Evolutionary conservation across 2,888 invertebrate species (phyloP).

Genomic region (Apomyelois bistriatella): DNA sequence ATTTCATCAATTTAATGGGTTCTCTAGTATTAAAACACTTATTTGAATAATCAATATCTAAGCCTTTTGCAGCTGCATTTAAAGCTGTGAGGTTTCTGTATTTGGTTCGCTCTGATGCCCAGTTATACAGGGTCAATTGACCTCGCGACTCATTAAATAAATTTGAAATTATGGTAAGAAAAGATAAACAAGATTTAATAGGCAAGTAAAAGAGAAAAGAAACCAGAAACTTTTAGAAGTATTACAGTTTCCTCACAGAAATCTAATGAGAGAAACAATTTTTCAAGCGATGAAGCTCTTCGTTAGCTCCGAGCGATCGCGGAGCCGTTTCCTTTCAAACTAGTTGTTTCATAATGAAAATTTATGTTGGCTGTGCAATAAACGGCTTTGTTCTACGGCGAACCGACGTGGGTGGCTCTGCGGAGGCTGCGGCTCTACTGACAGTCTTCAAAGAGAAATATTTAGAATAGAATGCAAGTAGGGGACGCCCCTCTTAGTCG

Average conservation of each 20-base stretch:
- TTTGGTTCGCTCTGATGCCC: too few species aligned
- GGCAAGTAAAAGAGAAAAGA: neutral
- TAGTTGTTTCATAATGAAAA: slow-evolving; percentile 52
- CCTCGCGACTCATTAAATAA: too few species aligned
- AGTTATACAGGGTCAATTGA: too few species aligned
- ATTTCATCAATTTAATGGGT: neutral
- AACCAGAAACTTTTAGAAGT: neutral
- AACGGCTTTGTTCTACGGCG: slow-evolving; percentile 35
- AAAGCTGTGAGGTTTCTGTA: too few species aligned
- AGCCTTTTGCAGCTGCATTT: too few species aligned
- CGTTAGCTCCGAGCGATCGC: slow-evolving; percentile 31
- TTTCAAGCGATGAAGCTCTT: slow-evolving; percentile 32
- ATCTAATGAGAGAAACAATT: slow-evolving; percentile 31
- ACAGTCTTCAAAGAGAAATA: slow-evolving; percentile 5
- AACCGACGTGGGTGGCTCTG: slow-evolving; percentile 13
- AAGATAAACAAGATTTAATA: neutral
- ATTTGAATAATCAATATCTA: too few species aligned
- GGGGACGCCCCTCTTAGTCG: neutral
- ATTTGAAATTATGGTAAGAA: neutral
- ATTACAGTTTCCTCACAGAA: slow-evolving; percentile 7
- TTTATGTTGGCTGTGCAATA: slow-evolving; percentile 45
- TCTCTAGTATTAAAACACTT: too few species aligned
- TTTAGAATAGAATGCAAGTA: slow-evolving; percentile 8
- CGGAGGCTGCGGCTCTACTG: neutral
- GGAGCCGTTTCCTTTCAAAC: slow-evolving; percentile 41